Base-by-base conservation (phyloP, 1,140 invertebrate genomes). In the Drosophila neocordata region DNA sequence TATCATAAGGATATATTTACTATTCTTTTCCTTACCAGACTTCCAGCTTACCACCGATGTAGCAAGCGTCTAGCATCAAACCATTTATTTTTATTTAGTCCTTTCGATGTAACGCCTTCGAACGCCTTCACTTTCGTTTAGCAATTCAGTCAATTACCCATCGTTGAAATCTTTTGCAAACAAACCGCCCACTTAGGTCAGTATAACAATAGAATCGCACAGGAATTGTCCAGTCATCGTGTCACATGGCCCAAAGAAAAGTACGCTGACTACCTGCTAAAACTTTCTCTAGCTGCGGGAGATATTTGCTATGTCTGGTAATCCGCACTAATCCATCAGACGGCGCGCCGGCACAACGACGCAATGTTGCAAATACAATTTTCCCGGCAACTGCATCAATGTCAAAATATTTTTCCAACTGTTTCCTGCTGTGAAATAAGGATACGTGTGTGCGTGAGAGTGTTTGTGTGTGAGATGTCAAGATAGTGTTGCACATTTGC, bases 351-450 rank as follows among this genome's bases (percentile, higher is more conserved):
- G 53, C 24, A n/a, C 56, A 65, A 41, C 38, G 27, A 76, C 76
- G 77, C 15, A 85, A 87, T 69, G 81, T 85, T 85, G 53, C 81
- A 71, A 87, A 77, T 72, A 73, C 73, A 67, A 82, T 87, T 85
- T 85, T 69, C 65, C 66, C 74, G 81, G 74, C 82, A 85, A 87
- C 81, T 81, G 82, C 64, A 77, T 61, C 82, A 66, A 20, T 78
- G 82, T 82, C 81, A 87, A 67, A 85, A 87, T 60, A 85, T 68
- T 82, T 73, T 61, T 60, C 65, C 15, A 9, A 12, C 58, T 59
- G 34, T 57, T 52, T 55, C 67, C 60, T 38, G 71, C 13, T 22
- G 76, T 53, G 74, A 37, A 79, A 79, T 48, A 41, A 2, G 2
- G 22, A 2, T 24, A 41, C 31, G 37, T 72, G 81, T 87, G 69